Conservation (phyloP, 2,888 invertebrate genomes). For the Lasioglossum villosulum region DNA sequence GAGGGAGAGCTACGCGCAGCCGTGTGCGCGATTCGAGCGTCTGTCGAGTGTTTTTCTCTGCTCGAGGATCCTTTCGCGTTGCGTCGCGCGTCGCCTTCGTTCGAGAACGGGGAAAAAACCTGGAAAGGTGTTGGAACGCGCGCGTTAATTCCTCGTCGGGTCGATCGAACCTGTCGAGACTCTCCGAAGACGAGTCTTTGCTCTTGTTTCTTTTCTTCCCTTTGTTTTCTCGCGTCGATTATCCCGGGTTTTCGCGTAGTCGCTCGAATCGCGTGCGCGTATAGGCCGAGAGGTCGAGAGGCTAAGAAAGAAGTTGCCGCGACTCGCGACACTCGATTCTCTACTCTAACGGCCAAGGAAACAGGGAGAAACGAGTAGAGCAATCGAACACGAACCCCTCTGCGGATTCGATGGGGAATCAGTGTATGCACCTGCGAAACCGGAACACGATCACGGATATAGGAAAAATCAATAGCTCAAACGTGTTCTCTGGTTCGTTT, state of each 20-base stretch:
- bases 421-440: not conserved
- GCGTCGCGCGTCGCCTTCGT: not conserved
- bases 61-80: conserved; percentile 10
- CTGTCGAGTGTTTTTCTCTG: not conserved
- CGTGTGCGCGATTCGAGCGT: conserved; percentile 22
- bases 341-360: not conserved
- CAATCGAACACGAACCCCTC: conserved; percentile 8
- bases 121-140: not conserved
- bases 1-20: not conserved
- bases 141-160: not conserved
- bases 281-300: not conserved
- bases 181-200: not conserved
- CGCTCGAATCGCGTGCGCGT: not conserved
- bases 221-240: not conserved
- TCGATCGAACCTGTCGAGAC: conserved; percentile 5
- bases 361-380: not conserved
- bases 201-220: not conserved
- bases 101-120: not conserved
- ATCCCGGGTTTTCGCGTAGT: not conserved
- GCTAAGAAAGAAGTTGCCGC: not conserved
- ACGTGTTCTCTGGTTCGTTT: conserved; percentile 19
- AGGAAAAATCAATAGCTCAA: conserved; percentile 32
- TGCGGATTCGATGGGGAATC: conserved; percentile 10
- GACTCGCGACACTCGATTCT: not conserved
- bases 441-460: conserved; percentile 2